phyloP scores from a whole-genome alignment of 1,140 invertebrate species.

The Lepidurus apus region DNA sequence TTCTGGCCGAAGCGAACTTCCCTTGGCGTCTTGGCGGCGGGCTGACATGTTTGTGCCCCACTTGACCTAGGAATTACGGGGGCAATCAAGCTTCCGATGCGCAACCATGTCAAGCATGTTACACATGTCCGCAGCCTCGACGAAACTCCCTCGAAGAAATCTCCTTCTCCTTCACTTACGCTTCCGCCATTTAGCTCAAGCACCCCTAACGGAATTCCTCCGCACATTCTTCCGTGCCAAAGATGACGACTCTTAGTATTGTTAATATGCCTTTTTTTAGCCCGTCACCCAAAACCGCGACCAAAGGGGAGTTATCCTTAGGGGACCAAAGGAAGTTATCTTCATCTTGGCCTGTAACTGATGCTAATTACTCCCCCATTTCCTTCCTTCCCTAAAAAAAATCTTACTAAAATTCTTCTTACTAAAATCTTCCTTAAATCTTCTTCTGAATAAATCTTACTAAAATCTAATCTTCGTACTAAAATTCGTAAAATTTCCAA shows the following conservation, averaged over 20 bases:
- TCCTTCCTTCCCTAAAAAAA: background rate
- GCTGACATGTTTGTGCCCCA: constrained; percentile 14
- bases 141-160: background rate
- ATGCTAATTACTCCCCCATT: background rate
- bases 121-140: constrained; percentile 2
- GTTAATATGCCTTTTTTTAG: background rate
- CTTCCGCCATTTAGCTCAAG: background rate
- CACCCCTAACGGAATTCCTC: background rate
- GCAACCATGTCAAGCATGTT: constrained; percentile 1
- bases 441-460: no score
- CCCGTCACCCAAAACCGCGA: background rate
- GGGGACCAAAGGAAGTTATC: background rate
- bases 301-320: background rate
- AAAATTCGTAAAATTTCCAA: no score
- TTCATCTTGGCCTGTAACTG: background rate
- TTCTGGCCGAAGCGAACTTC: background rate
- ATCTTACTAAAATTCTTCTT: background rate
- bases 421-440: no score
- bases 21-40: constrained; percentile 20
- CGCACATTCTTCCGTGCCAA: background rate
- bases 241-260: background rate
- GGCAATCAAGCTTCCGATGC: constrained; percentile 17
- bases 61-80: constrained; percentile 21
- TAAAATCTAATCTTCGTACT: no score
- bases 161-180: background rate